A percentile compares a stretch with the other conserved stretches of the same genome.
phyloP scores from a whole-genome alignment of 2,113 vertebrate genomes.

The Phylloscopus trochilus region DNA sequence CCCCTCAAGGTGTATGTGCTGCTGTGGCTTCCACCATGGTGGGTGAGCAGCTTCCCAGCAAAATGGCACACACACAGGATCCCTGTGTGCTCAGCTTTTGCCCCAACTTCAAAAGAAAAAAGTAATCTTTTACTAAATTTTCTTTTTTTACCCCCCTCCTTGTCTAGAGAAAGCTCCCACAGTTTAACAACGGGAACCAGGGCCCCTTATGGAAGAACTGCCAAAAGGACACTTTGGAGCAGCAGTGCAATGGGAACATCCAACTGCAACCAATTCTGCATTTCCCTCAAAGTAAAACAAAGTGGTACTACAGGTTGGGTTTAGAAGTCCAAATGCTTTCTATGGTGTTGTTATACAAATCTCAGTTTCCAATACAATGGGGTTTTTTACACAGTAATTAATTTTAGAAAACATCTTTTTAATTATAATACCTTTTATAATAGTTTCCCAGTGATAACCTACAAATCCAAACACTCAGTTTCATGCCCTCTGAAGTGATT shows the following conservation, averaged over 20 bases:
- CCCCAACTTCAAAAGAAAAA: neutral
- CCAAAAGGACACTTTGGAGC: neutral
- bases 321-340: neutral
- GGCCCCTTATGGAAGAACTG: neutral
- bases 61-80: neutral
- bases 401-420: neutral
- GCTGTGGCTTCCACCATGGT: accelerated
- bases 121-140: neutral
- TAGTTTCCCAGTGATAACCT: neutral
- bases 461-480: neutral
- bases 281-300: neutral
- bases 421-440: neutral
- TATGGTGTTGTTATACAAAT: neutral
- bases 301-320: neutral
- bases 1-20: accelerated
- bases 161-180: neutral
- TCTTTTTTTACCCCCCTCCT: neutral
- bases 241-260: neutral
- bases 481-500: neutral
- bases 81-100: neutral
- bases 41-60: accelerated
- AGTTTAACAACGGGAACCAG: neutral
- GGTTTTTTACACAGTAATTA: neutral
- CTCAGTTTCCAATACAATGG: neutral
- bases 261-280: neutral